Evolutionary conservation across 1,140 invertebrate genomes (phyloP).

Genomic region (Choristoneura fumiferana): DNA sequence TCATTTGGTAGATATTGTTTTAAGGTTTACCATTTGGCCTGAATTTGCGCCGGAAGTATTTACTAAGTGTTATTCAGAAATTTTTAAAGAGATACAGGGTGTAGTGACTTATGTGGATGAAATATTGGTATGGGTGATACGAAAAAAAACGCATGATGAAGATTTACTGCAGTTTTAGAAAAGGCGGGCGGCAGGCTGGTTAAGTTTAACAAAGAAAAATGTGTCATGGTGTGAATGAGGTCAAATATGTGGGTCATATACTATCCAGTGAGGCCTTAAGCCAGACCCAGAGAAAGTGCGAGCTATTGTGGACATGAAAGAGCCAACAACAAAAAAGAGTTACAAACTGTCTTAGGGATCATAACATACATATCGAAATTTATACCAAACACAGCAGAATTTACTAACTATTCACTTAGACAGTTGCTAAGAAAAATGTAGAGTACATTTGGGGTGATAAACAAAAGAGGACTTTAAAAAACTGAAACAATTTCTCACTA

Average conservation of each 20-base stretch:
- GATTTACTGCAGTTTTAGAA: background rate
- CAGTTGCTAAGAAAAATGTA: background rate
- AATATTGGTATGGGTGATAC: background rate
- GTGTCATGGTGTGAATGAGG: background rate
- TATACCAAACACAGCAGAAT: background rate
- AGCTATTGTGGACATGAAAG: background rate
- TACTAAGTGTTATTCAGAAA: background rate
- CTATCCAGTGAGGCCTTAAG: constrained; percentile 5
- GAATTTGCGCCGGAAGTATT: constrained; percentile 8
- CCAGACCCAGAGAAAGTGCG: constrained; percentile 1
- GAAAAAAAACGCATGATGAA: constrained; percentile 8
- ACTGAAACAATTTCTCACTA: constrained; percentile 13
- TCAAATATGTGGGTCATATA: constrained; percentile 10
- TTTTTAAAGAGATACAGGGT: background rate
- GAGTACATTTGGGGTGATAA: background rate
- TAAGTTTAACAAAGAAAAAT: constrained; percentile 18
- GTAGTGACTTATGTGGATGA: constrained; percentile 8
- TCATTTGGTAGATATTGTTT: constrained; percentile 20
- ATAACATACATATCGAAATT: background rate
- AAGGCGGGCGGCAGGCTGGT: constrained; percentile 6
- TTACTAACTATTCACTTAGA: background rate
- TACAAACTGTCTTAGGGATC: constrained; percentile 2
- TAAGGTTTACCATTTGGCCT: constrained; percentile 14
- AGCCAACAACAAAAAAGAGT: background rate
- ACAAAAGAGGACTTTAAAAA: background rate